These are phyloP conservation scores for Chloroceryle amazona DNA, from an alignment of 2,797 vertebrate genomes.

Conservation along the genomic window DNA sequence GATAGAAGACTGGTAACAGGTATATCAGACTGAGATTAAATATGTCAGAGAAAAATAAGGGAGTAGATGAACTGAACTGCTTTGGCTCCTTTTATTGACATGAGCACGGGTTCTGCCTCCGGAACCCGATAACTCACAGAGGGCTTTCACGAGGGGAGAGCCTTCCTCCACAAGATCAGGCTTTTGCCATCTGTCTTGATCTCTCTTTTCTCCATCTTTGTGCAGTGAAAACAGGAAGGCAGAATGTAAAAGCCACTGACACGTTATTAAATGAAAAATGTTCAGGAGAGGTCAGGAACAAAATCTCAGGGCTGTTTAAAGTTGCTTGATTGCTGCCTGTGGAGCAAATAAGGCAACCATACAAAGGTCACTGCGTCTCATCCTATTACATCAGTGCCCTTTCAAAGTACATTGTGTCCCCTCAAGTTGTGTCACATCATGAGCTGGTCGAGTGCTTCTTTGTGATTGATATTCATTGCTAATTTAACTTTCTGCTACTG, in stretches of 20 bases:
- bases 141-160: not conserved
- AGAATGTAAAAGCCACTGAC: conserved; percentile 59
- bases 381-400: conserved; percentile 75
- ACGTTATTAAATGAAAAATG: conserved; percentile 69
- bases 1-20: not conserved
- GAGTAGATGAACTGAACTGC: not conserved
- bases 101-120: not conserved
- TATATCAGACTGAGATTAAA: not conserved
- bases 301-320: conserved; percentile 69
- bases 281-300: conserved; percentile 59
- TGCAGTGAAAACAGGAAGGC: conserved; percentile 14
- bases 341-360: conserved; percentile 68
- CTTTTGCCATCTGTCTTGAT: conserved; percentile 23
- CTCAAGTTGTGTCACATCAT: conserved; percentile 72
- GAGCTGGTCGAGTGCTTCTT: conserved; percentile 49
- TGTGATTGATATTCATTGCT: conserved; percentile 70
- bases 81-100: not conserved
- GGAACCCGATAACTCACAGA: not conserved
- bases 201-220: not conserved
- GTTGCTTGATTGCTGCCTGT: conserved; percentile 64
- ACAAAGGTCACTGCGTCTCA: conserved; percentile 73
- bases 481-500: conserved; percentile 58
- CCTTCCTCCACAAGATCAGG: not conserved
- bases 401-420: conserved; percentile 73
- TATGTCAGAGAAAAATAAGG: not conserved